Evolutionary conservation across 2,888 invertebrate species (phyloP), one percentile per base, ranked within the genome.

Genomic region (Coremacera marginata): DNA sequence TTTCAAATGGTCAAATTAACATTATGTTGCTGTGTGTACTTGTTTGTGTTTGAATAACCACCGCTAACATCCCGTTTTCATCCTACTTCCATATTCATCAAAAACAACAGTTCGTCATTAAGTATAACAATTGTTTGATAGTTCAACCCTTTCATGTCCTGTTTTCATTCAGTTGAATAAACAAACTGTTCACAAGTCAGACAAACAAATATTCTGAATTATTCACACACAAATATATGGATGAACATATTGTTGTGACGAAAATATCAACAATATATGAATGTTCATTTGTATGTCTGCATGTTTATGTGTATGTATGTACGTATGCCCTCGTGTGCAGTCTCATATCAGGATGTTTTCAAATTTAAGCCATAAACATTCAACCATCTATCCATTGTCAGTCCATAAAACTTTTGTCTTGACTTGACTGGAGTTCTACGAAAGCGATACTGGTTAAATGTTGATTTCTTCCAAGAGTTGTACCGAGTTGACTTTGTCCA

Each of bases 401-500:
- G 14, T 65, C 31, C 27, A 44, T 67, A 44, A 25, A n/a, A 5
- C 37, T 37, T 67, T 34, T 44, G 19, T 34, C 5, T 27, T 25
- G 25, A 44, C 67, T 70, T 51, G 9, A 49, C 25, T 51, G 22
- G 55, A 16, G 11, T 16, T 57, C n/a, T n/a, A 19, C 34, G 75
- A 67, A 67, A 75, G 31, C 49, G 68, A 68, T 74, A 74, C 34
- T 65, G 34, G 57, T 71, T 57, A 74, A 62, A 74, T 65, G 74
- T 74, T n/a, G 51, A 74, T 65, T 74, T 63, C 27, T 27, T 63
- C 25, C 8, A 27, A 71, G 49, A 73, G 44, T 73, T 62, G 19
- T 9, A 22, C 60, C 16, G 11, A 55, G 19, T 70, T 31, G 34
- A 25, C 55, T 52, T 70, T 16, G 31, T 31, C 31, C 55, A 52